phyloP scores from a whole-genome alignment of 2,888 invertebrate species.

The Drosophila meridionalis region DNA sequence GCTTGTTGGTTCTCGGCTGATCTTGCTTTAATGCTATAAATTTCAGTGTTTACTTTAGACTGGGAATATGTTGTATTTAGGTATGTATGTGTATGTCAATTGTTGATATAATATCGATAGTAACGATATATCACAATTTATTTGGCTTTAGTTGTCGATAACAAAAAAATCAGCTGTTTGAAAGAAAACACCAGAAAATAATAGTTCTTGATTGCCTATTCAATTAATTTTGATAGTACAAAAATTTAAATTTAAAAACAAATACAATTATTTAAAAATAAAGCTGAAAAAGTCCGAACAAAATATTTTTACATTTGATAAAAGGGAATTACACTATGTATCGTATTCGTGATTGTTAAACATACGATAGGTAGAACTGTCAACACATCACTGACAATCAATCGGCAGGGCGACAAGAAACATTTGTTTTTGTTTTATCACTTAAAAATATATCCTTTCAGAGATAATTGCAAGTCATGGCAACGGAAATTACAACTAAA shows the following conservation, averaged over 20 bases:
- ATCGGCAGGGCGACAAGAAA: conserved; percentile 21
- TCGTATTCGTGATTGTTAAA: too few species aligned
- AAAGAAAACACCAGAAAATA: not conserved
- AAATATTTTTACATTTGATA: not conserved
- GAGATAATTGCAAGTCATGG: conserved; percentile 61
- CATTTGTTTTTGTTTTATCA: conserved; percentile 15
- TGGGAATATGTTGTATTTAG: conserved; percentile 43
- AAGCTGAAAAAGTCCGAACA: not conserved
- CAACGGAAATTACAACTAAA: conserved; percentile 82
- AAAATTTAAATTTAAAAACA: not conserved
- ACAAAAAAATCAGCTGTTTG: conserved; percentile 22
- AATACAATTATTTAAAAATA: not conserved
- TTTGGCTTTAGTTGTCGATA: conserved; percentile 25
- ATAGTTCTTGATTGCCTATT: not conserved
- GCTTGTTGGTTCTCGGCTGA: conserved; percentile 13
- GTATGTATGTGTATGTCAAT: conserved; percentile 55
- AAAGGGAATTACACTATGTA: conserved; percentile 1
- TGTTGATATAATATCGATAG: conserved; percentile 60
- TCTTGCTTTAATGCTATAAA: conserved; percentile 45
- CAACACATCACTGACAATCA: conserved; percentile 23
- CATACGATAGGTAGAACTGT: not conserved
- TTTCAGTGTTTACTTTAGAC: conserved; percentile 66
- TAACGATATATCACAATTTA: conserved; percentile 26
- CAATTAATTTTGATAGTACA: not conserved
- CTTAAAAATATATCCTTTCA: conserved; percentile 19